phyloP scores from a whole-genome alignment of 2,113 vertebrate genomes.

The Peucedramus taeniatus region DNA sequence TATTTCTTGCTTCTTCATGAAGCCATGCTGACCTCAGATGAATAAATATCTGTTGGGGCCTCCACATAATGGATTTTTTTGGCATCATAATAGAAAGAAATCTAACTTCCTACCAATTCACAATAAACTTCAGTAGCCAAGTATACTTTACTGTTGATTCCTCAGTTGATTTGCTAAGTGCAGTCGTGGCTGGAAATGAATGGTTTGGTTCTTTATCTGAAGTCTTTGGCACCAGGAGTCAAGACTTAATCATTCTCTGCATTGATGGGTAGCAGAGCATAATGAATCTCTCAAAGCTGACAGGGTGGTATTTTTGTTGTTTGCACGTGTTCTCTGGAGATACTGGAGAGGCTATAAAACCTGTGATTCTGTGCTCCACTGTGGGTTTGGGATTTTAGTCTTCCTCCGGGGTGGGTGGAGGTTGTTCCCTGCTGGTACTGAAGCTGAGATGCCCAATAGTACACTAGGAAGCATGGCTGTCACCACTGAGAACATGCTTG shows the following conservation, averaged over 20 bases:
- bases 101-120: neutral
- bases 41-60: neutral
- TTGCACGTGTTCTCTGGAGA: neutral
- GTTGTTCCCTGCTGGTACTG: neutral
- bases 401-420: neutral
- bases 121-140: neutral
- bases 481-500: accelerated
- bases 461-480: neutral
- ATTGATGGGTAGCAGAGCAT: neutral
- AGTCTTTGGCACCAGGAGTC: neutral
- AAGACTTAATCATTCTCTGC: neutral
- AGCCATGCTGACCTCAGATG: neutral
- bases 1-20: conserved; percentile 34
- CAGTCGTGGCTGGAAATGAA: neutral
- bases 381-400: neutral
- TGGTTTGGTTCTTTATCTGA: neutral
- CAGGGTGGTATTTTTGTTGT: neutral
- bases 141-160: neutral
- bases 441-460: neutral
- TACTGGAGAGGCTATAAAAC: neutral
- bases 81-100: neutral
- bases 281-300: neutral
- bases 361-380: neutral
- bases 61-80: neutral
- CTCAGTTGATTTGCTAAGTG: neutral